Percentiles rank a stretch among this genome's conserved stretches.
phyloP scores from a whole-genome alignment of 2,888 invertebrate species.

The Stenodera caucasica region DNA sequence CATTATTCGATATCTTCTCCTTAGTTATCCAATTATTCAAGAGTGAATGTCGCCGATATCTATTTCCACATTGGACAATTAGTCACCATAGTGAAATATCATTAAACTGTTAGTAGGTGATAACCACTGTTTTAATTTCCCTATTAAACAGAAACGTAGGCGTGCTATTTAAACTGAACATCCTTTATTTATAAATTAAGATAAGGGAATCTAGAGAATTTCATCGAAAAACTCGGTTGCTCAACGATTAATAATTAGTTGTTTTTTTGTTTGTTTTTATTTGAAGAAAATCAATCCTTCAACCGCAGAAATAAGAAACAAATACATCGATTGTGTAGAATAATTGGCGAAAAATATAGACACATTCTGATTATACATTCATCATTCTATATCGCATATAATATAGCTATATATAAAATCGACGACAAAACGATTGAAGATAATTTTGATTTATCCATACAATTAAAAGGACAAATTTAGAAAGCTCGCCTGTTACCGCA shows the following conservation, averaged over 20 bases:
- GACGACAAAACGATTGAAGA: not conserved
- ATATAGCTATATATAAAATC: not conserved
- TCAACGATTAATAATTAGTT: no score
- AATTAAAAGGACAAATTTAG: slow-evolving; percentile 6
- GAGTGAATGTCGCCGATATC: no score
- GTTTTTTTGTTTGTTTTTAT: no score
- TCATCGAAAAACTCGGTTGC: no score
- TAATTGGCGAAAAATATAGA: not conserved
- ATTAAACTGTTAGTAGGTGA: not conserved
- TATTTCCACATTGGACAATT: not conserved
- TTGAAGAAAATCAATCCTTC: no score
- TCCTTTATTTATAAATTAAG: not conserved
- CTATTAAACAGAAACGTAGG: not conserved
- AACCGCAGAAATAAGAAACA: no score
- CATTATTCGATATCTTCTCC: no score
- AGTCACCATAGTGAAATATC: not conserved
- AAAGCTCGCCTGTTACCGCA: not conserved
- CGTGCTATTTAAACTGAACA: no score
- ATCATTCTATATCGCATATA: not conserved
- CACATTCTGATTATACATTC: not conserved
- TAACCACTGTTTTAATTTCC: not conserved
- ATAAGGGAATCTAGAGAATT: no score
- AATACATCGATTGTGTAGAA: not conserved
- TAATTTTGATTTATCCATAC: slow-evolving; percentile 8
- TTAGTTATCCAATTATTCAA: no score